Base-by-base conservation (phyloP, 2,888 invertebrate genomes). In the Neria commutata region DNA sequence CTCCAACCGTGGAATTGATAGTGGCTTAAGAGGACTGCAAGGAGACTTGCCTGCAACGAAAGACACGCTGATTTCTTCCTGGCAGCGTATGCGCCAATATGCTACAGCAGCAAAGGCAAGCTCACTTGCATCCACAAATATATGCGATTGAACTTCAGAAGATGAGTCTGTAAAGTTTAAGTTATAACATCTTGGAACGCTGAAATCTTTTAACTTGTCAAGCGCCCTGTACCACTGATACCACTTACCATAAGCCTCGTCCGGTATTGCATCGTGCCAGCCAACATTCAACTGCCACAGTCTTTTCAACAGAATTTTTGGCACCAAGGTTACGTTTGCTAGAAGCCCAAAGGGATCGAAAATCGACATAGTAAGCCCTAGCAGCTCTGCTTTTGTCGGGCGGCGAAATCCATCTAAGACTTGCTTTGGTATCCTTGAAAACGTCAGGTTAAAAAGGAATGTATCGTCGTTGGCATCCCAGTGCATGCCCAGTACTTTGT, bases 21-120 rank as follows among this genome's bases (percentile, higher is more conserved):
- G n/a, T n/a, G n/a, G n/a, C n/a, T n/a, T n/a, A n/a, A n/a, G n/a
- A n/a, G n/a, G n/a, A n/a, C n/a, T n/a, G n/a, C n/a, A n/a, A n/a
- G n/a, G n/a, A n/a, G n/a, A n/a, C n/a, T n/a, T n/a, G n/a, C n/a
- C n/a, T n/a, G 60, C 48, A 40, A 56, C 33, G 40, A 57, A 58
- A 40, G 54, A 40, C 0, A 54, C 47, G 6, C 34, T 51, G 8
- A 54, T 34, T 42, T 56, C n/a, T 10, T 26, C 23, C 16, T 48
- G 4, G 25, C 29, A 29, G 25, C 26, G 50, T 47, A 58, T 54
- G 29, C 29, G 29, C 29, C 29, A 29, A 29, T 29, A 58, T 54
- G 29, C 29, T 5, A 5, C 29, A 29, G 11, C 11, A 37, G 37
- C 10, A 37, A 37, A 37, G 4, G 16, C 37, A 4, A n/a, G 14